A percentile compares a stretch with the other conserved stretches of the same genome.
Conservation (phyloP, 2,888 invertebrate genomes). For the Spilosoma lubricipeda region DNA sequence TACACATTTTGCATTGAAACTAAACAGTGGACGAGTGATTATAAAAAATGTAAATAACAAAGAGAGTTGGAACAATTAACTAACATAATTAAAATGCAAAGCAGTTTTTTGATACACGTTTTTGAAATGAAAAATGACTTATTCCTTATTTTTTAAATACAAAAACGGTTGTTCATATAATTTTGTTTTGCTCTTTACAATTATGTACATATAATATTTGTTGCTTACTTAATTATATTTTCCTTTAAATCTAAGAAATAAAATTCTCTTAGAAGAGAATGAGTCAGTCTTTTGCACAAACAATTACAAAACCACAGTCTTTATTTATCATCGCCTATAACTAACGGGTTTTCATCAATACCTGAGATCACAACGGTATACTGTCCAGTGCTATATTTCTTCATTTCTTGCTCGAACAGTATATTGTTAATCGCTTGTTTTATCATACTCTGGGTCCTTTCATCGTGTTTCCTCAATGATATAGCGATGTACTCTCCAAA, state of each 20-base stretch:
- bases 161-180: neutral
- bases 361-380: conserved; percentile 64
- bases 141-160: conserved; percentile 12
- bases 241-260: conserved; percentile 11
- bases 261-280: conserved; percentile 8
- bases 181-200: neutral
- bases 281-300: conserved; percentile 20
- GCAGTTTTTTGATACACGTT: conserved; percentile 6
- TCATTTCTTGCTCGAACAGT: conserved; percentile 81
- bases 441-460: conserved; percentile 77
- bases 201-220: conserved; percentile 4
- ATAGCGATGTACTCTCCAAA: conserved; percentile 81
- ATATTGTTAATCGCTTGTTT: conserved; percentile 82
- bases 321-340: conserved; percentile 58
- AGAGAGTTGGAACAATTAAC: conserved; percentile 10
- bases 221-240: conserved; percentile 11
- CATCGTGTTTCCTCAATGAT: conserved; percentile 78
- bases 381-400: conserved; percentile 67
- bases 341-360: conserved; percentile 71
- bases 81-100: conserved; percentile 19
- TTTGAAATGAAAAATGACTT: conserved; percentile 8
- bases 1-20: conserved; percentile 13
- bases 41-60: conserved; percentile 17
- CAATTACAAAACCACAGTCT: neutral
- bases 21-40: conserved; percentile 6